Conservation (phyloP, 2,888 invertebrate species). For the Meganola albula region DNA sequence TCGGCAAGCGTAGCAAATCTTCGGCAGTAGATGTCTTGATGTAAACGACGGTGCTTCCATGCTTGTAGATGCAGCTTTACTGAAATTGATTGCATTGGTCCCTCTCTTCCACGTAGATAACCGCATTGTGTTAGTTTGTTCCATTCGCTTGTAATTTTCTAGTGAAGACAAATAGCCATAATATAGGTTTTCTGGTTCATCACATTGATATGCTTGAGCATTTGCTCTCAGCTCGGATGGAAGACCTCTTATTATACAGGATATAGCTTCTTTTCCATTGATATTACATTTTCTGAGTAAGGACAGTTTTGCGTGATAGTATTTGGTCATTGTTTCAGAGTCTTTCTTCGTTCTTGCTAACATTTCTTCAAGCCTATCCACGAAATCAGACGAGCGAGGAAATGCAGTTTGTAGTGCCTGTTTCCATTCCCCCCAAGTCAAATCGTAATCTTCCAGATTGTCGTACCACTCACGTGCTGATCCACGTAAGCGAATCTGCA, state of each 20-base stretch:
- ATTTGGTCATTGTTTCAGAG: slow-evolving; percentile 32
- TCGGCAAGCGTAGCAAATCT: neutral
- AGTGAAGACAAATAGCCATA: neutral
- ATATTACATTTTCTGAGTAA: slow-evolving; percentile 25
- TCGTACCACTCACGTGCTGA: slow-evolving; percentile 28
- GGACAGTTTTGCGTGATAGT: slow-evolving; percentile 29
- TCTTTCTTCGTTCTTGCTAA: slow-evolving; percentile 24
- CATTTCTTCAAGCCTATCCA: slow-evolving; percentile 30
- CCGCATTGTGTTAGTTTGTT: neutral
- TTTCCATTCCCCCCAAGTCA: slow-evolving; percentile 33
- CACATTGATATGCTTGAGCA: slow-evolving; percentile 25
- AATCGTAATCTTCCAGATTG: slow-evolving; percentile 15
- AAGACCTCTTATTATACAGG: slow-evolving; percentile 22
- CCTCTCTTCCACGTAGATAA: neutral
- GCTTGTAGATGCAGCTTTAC: too few relatives aligned
- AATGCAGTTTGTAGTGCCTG: slow-evolving; percentile 15
- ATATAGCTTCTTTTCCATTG: slow-evolving; percentile 17
- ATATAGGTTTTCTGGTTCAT: slow-evolving; percentile 17
- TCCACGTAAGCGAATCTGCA: slow-evolving; percentile 27
- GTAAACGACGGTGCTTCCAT: too few relatives aligned
- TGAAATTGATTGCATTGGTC: too few relatives aligned
- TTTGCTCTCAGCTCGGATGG: slow-evolving; percentile 20
- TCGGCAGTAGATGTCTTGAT: neutral
- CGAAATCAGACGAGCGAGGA: slow-evolving; percentile 28
- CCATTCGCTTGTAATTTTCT: neutral